These are phyloP conservation scores for Gulo gulo DNA, from an alignment of 2,113 vertebrate species.

Conservation along the genomic window DNA sequence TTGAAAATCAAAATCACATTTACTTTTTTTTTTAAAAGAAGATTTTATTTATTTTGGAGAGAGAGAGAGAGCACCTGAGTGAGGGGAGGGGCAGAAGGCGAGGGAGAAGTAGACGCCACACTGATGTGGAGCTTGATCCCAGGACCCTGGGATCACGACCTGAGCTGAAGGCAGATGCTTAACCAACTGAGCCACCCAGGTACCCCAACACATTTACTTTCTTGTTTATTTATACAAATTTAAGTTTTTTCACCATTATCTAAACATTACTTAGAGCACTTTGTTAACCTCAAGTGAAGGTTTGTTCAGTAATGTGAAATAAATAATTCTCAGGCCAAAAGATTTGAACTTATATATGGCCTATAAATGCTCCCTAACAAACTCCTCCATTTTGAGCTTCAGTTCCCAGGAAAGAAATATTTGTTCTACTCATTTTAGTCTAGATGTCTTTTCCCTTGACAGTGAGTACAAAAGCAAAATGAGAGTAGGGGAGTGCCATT, in stretches of 20 bases:
- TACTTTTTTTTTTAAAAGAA: too few species aligned
- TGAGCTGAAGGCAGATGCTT: too few species aligned
- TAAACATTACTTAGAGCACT: not conserved
- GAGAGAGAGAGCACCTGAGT: too few species aligned
- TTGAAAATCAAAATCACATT: not conserved
- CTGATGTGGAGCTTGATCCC: too few species aligned
- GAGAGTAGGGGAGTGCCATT: not conserved
- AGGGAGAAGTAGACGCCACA: too few species aligned
- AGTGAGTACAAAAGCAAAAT: slow-evolving; percentile 27
- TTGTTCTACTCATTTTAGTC: not conserved
- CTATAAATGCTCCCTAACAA: not conserved
- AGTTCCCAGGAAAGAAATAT: not conserved
- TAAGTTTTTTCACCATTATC: not conserved
- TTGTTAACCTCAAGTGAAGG: not conserved
- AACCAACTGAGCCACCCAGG: too few species aligned
- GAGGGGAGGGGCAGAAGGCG: too few species aligned
- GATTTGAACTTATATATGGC: not conserved
- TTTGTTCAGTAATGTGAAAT: slow-evolving; percentile 42
- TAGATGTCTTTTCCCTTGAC: slow-evolving; percentile 27
- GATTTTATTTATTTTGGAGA: too few species aligned
- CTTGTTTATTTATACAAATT: not conserved
- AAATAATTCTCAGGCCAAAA: slow-evolving; percentile 36
- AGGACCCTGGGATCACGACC: too few species aligned
- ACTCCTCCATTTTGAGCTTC: not conserved
- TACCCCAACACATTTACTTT: not conserved